A percentile compares a stretch with the other conserved stretches of the same genome.
Evolutionary conservation across 2,888 invertebrate genomes (phyloP).

Genomic region (Anodontia alba): DNA sequence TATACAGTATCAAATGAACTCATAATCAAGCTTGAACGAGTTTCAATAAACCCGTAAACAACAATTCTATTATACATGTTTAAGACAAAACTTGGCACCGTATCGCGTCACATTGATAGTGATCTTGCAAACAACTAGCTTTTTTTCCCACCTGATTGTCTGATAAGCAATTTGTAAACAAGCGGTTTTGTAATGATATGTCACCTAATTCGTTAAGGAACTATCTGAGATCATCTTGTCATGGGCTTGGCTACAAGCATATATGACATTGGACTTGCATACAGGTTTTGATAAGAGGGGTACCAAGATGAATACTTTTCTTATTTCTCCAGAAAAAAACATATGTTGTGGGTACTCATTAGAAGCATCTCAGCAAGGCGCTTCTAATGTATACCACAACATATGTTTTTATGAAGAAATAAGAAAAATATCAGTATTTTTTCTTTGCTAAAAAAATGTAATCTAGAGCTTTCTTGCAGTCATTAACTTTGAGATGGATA

Average conservation of each 20-base stretch:
- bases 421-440: too few species aligned
- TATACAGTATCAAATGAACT: conserved; percentile 35
- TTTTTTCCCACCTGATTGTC: conserved; percentile 44
- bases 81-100: conserved; percentile 37
- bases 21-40: conserved; percentile 33
- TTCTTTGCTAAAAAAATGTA: too few species aligned
- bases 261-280: neutral
- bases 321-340: too few species aligned
- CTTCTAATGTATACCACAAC: too few species aligned
- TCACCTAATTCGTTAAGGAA: conserved; percentile 1
- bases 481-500: too few species aligned
- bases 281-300: too few species aligned
- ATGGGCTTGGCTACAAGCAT: neutral
- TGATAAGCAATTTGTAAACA: conserved; percentile 54
- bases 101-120: conserved; percentile 55
- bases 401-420: too few species aligned
- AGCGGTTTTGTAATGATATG: conserved; percentile 34
- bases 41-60: conserved; percentile 46
- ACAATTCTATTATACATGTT: conserved; percentile 27
- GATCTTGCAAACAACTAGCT: conserved; percentile 50
- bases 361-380: too few species aligned
- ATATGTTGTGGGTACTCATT: too few species aligned
- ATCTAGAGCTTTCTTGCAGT: too few species aligned
- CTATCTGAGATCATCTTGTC: conserved; percentile 2
- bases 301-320: too few species aligned